phyloP scores from a whole-genome alignment of 2,888 invertebrate species.

The Machimus rusticus region DNA sequence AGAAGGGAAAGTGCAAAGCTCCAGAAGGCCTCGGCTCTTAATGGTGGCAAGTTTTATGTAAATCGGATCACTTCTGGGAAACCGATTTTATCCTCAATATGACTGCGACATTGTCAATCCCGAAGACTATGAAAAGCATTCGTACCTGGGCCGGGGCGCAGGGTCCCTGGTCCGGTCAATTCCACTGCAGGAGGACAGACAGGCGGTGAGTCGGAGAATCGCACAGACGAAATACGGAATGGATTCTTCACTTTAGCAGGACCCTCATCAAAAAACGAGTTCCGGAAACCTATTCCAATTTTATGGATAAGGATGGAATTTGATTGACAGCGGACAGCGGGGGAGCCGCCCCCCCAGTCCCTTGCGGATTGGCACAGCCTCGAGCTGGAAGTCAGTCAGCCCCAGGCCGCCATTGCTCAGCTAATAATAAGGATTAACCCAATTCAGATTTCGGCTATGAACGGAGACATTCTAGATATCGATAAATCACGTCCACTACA shows the following conservation, averaged over 20 bases:
- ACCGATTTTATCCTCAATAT: background rate
- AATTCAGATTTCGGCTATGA: conserved; percentile 1
- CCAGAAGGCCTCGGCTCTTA: background rate
- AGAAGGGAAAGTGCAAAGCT: background rate
- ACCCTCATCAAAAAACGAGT: background rate
- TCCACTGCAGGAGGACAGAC: background rate
- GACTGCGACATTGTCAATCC: background rate
- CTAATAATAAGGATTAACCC: conserved; percentile 20
- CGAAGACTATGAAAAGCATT: background rate
- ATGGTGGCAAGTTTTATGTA: background rate
- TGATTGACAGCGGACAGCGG: background rate
- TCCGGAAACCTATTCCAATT: background rate
- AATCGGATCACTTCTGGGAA: background rate
- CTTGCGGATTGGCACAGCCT: background rate
- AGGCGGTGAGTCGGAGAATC: background rate
- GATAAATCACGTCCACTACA: background rate
- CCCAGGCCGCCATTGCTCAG: background rate
- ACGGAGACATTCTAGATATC: background rate
- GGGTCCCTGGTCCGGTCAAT: background rate
- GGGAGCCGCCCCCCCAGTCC: background rate
- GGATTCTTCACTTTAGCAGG: background rate
- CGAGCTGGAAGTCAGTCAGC: background rate
- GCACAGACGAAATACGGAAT: background rate
- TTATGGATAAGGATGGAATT: background rate
- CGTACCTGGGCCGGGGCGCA: background rate